Evolutionary conservation across 2,113 vertebrate species (phyloP).

Genomic region (Ciconia stormi): DNA sequence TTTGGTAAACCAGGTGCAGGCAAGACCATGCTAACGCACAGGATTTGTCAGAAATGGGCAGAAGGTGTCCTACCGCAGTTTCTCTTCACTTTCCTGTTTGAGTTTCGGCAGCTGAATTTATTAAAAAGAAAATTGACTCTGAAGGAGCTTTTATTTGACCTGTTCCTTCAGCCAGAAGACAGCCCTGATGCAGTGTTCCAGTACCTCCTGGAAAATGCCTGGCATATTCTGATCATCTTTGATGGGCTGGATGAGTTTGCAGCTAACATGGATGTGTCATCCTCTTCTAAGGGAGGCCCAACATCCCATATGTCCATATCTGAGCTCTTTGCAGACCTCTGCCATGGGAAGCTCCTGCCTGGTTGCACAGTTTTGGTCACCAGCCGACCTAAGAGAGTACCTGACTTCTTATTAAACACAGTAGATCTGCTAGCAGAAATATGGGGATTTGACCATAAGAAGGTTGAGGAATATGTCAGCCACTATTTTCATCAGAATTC

Average conservation of each 20-base stretch:
- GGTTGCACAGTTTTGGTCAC: constrained; percentile 87
- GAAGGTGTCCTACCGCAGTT: constrained; percentile 76
- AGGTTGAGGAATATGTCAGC: constrained; percentile 78
- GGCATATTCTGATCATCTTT: constrained; percentile 81
- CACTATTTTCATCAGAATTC: constrained; percentile 73
- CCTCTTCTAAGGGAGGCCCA: neutral
- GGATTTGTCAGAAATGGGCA: constrained; percentile 83
- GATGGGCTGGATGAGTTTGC: constrained; percentile 90
- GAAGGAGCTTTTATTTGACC: constrained; percentile 83
- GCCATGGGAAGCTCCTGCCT: constrained; percentile 79
- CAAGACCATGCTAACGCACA: constrained; percentile 83
- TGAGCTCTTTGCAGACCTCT: constrained; percentile 81
- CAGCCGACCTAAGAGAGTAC: constrained; percentile 77
- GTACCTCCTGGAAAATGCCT: constrained; percentile 79
- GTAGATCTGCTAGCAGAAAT: constrained; percentile 76
- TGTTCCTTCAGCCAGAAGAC: constrained; percentile 73
- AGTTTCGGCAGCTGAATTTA: constrained; percentile 88
- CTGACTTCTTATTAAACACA: constrained; percentile 60
- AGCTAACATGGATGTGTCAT: neutral
- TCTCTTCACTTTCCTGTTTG: constrained; percentile 83
- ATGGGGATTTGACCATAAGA: constrained; percentile 77
- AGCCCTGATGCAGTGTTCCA: constrained; percentile 71
- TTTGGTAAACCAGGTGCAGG: constrained; percentile 86
- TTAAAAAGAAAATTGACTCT: constrained; percentile 75
- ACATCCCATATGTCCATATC: constrained; percentile 53